phyloP scores from a whole-genome alignment of 2,888 invertebrate genomes.

The Chironomus riparius region DNA sequence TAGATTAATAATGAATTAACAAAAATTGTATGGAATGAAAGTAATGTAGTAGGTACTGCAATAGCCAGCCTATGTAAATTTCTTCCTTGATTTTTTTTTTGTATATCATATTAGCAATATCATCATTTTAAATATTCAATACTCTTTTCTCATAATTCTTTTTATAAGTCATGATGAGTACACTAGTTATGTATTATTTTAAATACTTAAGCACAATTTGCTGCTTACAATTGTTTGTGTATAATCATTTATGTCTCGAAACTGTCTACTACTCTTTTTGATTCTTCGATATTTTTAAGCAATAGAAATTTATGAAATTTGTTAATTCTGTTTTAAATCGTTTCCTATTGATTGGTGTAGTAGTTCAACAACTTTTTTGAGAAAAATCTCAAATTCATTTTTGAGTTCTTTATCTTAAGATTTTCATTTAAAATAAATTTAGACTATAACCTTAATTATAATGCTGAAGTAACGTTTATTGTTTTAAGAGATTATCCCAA shows the following conservation, averaged over 20 bases:
- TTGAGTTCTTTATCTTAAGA: no score
- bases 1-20: conserved; percentile 18
- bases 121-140: conserved; percentile 20
- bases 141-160: background rate
- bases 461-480: no score
- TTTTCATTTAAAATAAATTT: no score
- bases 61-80: background rate
- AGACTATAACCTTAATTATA: no score
- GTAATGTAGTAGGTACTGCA: background rate
- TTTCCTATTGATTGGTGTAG: no score
- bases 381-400: no score
- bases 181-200: background rate
- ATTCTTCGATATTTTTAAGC: no score
- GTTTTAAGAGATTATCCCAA: no score
- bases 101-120: conserved; percentile 5
- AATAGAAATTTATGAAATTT: no score
- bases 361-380: no score
- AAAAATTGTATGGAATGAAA: background rate
- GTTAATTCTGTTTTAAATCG: no score
- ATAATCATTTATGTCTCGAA: conserved; percentile 26
- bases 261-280: background rate
- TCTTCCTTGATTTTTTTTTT: background rate
- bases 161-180: conserved; percentile 23
- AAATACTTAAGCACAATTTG: background rate
- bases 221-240: background rate